phyloP scores from a whole-genome alignment of 2,888 invertebrate species.

The Pinctada fucata region DNA sequence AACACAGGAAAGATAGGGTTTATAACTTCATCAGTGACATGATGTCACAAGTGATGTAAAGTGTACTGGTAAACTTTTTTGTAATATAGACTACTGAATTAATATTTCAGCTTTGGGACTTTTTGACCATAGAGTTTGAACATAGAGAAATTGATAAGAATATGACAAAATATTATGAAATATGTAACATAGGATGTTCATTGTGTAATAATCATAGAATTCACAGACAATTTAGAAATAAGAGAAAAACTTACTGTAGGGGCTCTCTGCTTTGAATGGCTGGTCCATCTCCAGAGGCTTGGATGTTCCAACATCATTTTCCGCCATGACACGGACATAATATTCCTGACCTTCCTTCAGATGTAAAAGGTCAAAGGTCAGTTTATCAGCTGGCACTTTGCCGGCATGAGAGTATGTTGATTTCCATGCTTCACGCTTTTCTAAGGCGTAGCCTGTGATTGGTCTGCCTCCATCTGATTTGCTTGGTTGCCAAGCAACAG shows the following conservation, averaged over 20 bases:
- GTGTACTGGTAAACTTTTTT: too few species aligned
- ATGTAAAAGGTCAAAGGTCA: conserved; percentile 75
- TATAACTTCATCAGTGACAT: too few species aligned
- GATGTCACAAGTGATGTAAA: too few species aligned
- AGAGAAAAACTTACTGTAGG: conserved; percentile 62
- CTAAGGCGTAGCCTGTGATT: conserved; percentile 87
- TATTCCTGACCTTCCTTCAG: conserved; percentile 89
- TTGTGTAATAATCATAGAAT: too few species aligned
- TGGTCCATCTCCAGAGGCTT: conserved; percentile 80
- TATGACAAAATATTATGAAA: too few species aligned
- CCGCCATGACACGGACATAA: conserved; percentile 89
- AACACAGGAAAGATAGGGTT: too few species aligned
- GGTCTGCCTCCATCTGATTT: conserved; percentile 87
- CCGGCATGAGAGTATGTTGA: conserved; percentile 62
- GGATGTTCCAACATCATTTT: conserved; percentile 89
- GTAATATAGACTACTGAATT: too few species aligned
- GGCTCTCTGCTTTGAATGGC: conserved; percentile 68
- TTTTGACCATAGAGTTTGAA: too few species aligned
- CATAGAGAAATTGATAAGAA: too few species aligned
- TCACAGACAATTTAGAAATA: too few species aligned
- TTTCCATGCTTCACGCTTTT: conserved; percentile 82
- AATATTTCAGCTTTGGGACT: too few species aligned
- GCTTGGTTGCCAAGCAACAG: conserved; percentile 64
- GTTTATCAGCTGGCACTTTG: conserved; percentile 52
- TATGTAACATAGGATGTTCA: too few species aligned